phyloP scores from a whole-genome alignment of 2,797 vertebrate species.

The Melanotaenia maccullochi region DNA sequence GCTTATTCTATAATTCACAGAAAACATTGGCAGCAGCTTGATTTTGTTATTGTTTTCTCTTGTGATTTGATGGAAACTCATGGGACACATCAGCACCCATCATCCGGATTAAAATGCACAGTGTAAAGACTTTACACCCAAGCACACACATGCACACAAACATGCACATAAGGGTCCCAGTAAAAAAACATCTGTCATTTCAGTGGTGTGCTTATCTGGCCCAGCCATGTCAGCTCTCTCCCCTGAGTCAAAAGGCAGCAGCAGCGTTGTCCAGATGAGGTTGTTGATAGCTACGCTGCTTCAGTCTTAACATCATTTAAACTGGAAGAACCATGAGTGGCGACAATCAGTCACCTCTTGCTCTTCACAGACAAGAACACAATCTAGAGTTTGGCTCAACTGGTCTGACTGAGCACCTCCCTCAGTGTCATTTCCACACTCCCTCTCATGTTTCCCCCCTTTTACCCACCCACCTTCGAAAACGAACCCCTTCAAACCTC shows the following conservation, averaged over 20 bases:
- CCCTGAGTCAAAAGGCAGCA: slow-evolving; percentile 58
- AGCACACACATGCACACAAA: slow-evolving; percentile 16
- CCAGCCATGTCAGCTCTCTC: slow-evolving; percentile 61
- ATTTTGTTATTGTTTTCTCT: slow-evolving; percentile 37
- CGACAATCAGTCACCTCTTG: slow-evolving; percentile 66
- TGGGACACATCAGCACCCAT: slow-evolving; percentile 51
- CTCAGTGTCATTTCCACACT: slow-evolving; percentile 5
- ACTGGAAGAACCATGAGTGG: slow-evolving; percentile 59
- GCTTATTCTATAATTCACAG: not conserved
- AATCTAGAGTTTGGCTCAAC: slow-evolving; percentile 27
- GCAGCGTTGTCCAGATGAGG: slow-evolving; percentile 60
- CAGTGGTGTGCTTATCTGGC: slow-evolving; percentile 73
- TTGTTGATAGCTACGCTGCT: slow-evolving; percentile 47
- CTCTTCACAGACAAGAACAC: slow-evolving; percentile 70
- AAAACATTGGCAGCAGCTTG: slow-evolving; percentile 16
- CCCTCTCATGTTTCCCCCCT: not conserved
- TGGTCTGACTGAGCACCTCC: slow-evolving; percentile 39
- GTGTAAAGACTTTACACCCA: slow-evolving; percentile 55
- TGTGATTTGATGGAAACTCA: slow-evolving; percentile 46
- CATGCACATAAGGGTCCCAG: slow-evolving; percentile 43
- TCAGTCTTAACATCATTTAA: slow-evolving; percentile 71
- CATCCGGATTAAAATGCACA: slow-evolving; percentile 69
- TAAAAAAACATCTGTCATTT: slow-evolving; percentile 62
- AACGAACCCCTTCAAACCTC: slow-evolving; percentile 17
- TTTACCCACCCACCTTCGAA: slow-evolving; percentile 31